Conservation (phyloP, 2,797 vertebrate genomes). For the Potorous gilbertii region DNA sequence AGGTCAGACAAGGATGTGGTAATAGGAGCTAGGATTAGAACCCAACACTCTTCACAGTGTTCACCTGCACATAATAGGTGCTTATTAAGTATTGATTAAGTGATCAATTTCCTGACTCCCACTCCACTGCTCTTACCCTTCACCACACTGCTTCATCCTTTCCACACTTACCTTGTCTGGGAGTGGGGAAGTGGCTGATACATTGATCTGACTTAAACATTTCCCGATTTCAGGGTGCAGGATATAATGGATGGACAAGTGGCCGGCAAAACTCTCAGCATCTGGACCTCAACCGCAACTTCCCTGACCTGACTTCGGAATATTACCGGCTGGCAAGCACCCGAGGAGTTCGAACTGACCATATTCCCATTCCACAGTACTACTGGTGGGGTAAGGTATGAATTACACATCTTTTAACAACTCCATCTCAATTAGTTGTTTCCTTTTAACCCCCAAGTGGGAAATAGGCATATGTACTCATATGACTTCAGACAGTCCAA, state of each 20-base stretch:
- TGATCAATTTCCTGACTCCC: not conserved
- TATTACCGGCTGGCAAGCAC: constrained; percentile 90
- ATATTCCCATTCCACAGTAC: constrained; percentile 93
- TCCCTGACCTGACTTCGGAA: constrained; percentile 95
- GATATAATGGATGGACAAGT: constrained; percentile 94
- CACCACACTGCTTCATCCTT: not conserved
- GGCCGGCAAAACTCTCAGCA: constrained; percentile 94
- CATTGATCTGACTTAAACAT: not conserved
- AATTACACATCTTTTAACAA: constrained; percentile 64
- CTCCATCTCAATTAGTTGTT: not conserved
- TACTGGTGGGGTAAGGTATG: constrained; percentile 97
- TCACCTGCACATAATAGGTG: not conserved
- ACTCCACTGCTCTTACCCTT: not conserved
- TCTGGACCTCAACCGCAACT: constrained; percentile 97
- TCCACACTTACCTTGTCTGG: not conserved
- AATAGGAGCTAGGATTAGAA: not conserved
- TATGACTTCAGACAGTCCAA: not conserved
- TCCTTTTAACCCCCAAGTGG: not conserved
- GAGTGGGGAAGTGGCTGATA: not conserved
- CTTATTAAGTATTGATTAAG: not conserved
- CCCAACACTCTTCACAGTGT: not conserved
- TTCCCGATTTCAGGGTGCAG: constrained; percentile 87
- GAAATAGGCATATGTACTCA: not conserved
- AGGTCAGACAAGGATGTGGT: not conserved
- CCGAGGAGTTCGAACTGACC: constrained; percentile 88